phyloP scores from a whole-genome alignment of 1,140 invertebrate genomes.

The Mylabris phalerata region DNA sequence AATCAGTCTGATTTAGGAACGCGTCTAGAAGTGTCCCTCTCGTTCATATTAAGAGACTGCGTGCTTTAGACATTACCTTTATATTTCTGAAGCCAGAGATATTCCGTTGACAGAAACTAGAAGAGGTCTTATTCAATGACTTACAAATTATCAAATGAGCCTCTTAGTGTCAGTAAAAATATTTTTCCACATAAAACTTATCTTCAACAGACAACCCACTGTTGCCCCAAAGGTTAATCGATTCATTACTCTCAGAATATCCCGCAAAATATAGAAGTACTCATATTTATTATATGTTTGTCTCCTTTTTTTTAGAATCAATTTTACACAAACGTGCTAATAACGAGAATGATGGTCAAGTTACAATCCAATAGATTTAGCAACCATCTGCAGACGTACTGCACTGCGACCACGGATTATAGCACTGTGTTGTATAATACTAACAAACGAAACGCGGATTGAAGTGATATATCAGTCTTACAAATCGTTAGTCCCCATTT shows the following conservation, averaged over 20 bases:
- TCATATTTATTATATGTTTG: too few relatives aligned
- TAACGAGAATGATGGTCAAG: neutral
- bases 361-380: slow-evolving; percentile 13
- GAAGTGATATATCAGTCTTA: slow-evolving; percentile 30
- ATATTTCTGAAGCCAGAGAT: too few relatives aligned
- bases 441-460: slow-evolving; percentile 29
- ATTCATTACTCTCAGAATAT: too few relatives aligned
- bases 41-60: slow-evolving; percentile 20
- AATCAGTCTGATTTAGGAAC: slow-evolving; percentile 40
- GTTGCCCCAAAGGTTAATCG: too few relatives aligned
- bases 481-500: slow-evolving; percentile 22
- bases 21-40: slow-evolving; percentile 21
- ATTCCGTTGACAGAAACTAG: too few relatives aligned
- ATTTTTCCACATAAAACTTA: too few relatives aligned
- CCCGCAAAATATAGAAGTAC: too few relatives aligned
- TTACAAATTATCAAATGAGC: too few relatives aligned
- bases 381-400: slow-evolving; percentile 26
- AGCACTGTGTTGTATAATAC: slow-evolving; percentile 24
- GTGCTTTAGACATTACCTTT: slow-evolving; percentile 6
- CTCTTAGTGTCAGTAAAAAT: too few relatives aligned
- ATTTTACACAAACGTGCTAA: neutral
- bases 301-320: too few relatives aligned
- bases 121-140: too few relatives aligned
- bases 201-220: too few relatives aligned
- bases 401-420: slow-evolving; percentile 29